Evolutionary conservation across 30 jellyfish, hydroid and myxozoan genomes (phyloP), one percentile per base, ranked within the genome.

Genomic region (Hydra vulgaris): DNA sequence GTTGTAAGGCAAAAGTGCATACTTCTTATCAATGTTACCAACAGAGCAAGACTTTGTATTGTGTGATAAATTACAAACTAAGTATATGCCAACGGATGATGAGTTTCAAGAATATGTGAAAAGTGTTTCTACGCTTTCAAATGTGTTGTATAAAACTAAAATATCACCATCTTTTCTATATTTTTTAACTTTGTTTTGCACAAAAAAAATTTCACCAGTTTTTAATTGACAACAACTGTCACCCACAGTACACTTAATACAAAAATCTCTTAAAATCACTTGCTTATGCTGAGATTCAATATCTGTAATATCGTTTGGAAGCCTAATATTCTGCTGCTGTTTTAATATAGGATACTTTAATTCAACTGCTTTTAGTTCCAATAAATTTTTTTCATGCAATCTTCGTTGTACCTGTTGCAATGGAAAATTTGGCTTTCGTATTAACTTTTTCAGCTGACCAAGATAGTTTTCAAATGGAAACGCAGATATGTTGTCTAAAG

Each of bases 391-490:
- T 40, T 40, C 61, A 40, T 40, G 61, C 61, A 40, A 40, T 40
- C 61, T 40, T 12, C 61, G 61, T 40, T 40, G 61, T 40, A 40
- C 61, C 61, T 40, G 61, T 40, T 40, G 61, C 12, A 40, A 40
- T 40, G 61, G 61, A 40, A 40, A 40, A 40, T 40, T 40, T 40
- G 61, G 61, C 61, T 40, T 40, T 40, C 61, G 61, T 40, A 40
- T 40, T 40, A 40, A 40, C 61, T 40, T 40, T 40, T 3, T 40
- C 27, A 69, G 76, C 76, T 69, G 76, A 21, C 76, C 76, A 69
- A 69, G 76, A 69, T 69, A 69, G 76, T 69, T 69, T 40, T 40
- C 61, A 40, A 40, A 40, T 40, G 61, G 61, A 40, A 40, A 40
- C 61, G 61, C 61, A 40, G 61, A 40, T 40, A 40, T 40, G 61